Percentiles rank a stretch among this genome's conserved stretches.
These are phyloP conservation scores for Corticium candelabrum DNA, from an alignment of 37 sponge, comb jelly and placozoan genomes.

Conservation along the genomic window DNA sequence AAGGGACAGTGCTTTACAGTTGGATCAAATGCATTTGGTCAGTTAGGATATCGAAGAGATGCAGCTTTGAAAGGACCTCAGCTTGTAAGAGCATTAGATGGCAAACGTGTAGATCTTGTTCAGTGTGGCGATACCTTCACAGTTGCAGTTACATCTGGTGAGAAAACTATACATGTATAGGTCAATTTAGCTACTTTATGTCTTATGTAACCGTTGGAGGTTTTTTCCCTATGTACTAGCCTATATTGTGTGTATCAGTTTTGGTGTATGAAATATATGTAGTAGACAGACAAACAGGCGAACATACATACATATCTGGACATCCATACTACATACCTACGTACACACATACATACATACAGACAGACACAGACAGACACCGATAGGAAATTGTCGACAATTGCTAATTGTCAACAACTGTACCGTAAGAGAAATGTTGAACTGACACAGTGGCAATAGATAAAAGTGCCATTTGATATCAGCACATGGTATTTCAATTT, in stretches of 20 bases:
- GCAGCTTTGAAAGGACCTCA: conserved; percentile 10
- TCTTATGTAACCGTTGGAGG: too few relatives aligned
- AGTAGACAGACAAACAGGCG: too few relatives aligned
- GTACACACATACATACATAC: too few relatives aligned
- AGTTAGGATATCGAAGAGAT: conserved; percentile 37
- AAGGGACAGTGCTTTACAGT: conserved; percentile 39
- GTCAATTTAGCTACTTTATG: too few relatives aligned
- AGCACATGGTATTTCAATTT: background rate
- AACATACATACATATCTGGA: too few relatives aligned
- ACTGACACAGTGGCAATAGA: background rate
- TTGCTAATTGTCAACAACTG: too few relatives aligned
- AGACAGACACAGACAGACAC: too few relatives aligned
- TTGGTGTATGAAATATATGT: too few relatives aligned
- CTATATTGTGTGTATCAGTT: too few relatives aligned
- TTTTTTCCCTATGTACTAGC: too few relatives aligned
- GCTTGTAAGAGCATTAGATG: conserved; percentile 5
- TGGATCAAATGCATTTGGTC: conserved; percentile 59
- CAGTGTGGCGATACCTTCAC: conserved; percentile 70
- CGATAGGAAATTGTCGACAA: too few relatives aligned
- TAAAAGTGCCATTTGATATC: background rate
- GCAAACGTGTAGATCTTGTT: conserved; percentile 22
- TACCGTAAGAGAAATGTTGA: background rate
- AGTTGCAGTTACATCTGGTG: conserved; percentile 44
- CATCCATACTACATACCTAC: too few relatives aligned
- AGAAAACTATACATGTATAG: background rate